Evolutionary conservation across 1,140 invertebrate species (phyloP), one percentile per base, ranked within the genome.

Genomic region (Polypedilum vanderplanki): DNA sequence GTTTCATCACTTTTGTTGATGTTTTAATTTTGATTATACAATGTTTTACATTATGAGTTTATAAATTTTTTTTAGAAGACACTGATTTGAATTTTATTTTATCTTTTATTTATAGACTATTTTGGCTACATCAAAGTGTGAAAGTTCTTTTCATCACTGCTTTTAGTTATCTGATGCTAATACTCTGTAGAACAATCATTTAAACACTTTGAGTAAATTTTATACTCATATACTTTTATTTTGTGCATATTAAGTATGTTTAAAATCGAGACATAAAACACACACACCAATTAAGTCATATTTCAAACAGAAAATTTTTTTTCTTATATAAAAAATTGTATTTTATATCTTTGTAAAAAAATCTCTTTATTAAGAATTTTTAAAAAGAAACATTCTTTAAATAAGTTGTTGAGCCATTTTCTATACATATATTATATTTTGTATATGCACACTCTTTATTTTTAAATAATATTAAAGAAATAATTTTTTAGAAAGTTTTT

Each of bases 101-200:
- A 41, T 73, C 75, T 75, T 75, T 80, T 79, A 78, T 80, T 75
- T 85, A 84, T 80, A 87, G 85, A 77, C 81, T 86, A 41, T 85
- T 84, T 78, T 84, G 81, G 79, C 77, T 86, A 0, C 85, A 87
- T 76, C 82, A 85, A 80, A 79, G 80, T 76, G 76, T 85, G 7
- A 82, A 75, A 64, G 41, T 15, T 46, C 15, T 46, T 46, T 15
- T 46, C 15, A 46, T 46, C 9, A 15, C 41, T 46, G 1, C 15
- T 3, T 15, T 46, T 8, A 46, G 41, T 46, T 46, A 46, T 46
- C 2, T 46, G 41, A 8, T 46, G 15, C 15, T 10, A 10, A 10
- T 15, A 46, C 1, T 46, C 2, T 46, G 15, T 7, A 1, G 7
- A 46, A 46, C 15, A 15, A 46, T 46, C 41, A 46, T 46, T 46